phyloP scores from a whole-genome alignment of 1,140 invertebrate species.

The Tetramorium alpestre region DNA sequence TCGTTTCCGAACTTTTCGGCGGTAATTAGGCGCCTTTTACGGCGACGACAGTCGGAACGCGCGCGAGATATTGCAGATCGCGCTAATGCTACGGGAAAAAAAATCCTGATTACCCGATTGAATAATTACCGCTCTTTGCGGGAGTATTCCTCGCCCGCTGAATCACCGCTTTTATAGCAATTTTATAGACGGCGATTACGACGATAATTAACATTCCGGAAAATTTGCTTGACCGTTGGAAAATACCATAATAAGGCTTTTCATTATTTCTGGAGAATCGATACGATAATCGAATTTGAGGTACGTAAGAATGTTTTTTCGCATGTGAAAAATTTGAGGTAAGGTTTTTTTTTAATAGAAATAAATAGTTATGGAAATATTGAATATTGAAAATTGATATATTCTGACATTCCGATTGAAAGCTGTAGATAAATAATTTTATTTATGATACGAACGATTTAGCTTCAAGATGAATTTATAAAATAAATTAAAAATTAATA shows the following conservation, averaged over 20 bases:
- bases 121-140: slow-evolving; percentile 36
- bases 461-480: not conserved
- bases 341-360: not conserved
- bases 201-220: slow-evolving; percentile 14
- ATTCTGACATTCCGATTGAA: not conserved
- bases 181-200: not conserved
- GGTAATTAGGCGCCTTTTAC: slow-evolving; percentile 18
- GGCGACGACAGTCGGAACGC: not conserved
- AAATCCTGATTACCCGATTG: not conserved
- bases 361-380: not conserved
- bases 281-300: not conserved
- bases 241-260: slow-evolving; percentile 32
- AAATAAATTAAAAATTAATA: not conserved
- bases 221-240: not conserved
- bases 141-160: not conserved
- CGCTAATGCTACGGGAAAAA: not conserved
- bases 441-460: not conserved
- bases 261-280: not conserved
- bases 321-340: not conserved
- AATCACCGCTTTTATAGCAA: slow-evolving; percentile 23
- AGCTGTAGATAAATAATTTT: not conserved
- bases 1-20: slow-evolving; percentile 13
- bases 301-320: not conserved
- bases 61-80: not conserved
- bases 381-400: slow-evolving; percentile 2